Conservation (phyloP, 2,797 vertebrate species). For the Eulemur mongoz region DNA sequence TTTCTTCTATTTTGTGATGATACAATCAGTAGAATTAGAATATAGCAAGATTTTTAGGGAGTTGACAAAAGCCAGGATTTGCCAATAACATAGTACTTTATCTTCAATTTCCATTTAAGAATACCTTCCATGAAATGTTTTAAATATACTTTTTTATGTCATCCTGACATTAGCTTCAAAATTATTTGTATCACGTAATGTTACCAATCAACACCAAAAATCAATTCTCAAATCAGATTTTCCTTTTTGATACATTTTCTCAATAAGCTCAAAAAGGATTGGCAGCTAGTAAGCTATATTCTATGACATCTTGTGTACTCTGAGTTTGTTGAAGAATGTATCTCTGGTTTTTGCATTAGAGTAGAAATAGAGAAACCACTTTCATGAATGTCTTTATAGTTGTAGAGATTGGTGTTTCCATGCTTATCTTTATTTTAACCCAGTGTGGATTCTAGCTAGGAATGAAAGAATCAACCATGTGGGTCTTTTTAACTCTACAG, state of each 20-base stretch:
- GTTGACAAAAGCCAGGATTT: not conserved
- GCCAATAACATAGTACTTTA: not conserved
- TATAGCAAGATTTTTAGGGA: not conserved
- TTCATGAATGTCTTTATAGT: not conserved
- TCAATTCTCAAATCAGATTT: constrained; percentile 2
- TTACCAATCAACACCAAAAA: not conserved
- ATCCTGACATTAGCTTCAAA: not conserved
- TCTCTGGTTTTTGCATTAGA: not conserved
- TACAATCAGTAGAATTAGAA: not conserved
- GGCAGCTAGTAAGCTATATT: not conserved
- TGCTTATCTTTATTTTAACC: not conserved
- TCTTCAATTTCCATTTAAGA: constrained; percentile 5
- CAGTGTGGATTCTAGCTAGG: not conserved
- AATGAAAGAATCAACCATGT: not conserved
- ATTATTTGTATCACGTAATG: not conserved
- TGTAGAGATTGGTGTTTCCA: not conserved
- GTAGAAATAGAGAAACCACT: not conserved
- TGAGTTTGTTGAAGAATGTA: not conserved
- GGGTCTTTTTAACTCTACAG: not conserved
- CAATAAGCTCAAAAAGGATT: not conserved
- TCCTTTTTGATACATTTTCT: not conserved
- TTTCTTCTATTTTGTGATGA: not conserved
- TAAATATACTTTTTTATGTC: not conserved
- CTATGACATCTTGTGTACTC: not conserved
- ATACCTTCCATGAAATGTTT: not conserved